Evolutionary conservation across 2,888 invertebrate species (phyloP).

Genomic region (Eupithecia subfuscata): DNA sequence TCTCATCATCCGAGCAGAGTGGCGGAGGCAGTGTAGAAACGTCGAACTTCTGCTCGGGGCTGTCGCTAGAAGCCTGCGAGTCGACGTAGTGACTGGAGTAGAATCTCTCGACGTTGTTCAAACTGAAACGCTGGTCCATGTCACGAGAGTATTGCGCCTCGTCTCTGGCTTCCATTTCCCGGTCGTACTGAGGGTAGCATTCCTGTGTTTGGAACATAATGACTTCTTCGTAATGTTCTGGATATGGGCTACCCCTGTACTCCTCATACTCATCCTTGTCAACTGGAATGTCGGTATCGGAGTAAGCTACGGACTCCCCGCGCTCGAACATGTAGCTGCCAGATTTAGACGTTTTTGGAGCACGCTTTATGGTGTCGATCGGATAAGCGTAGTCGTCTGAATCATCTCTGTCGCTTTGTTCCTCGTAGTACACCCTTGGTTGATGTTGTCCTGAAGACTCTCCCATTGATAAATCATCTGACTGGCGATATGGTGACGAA

Average conservation of each 20-base stretch:
- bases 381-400: slow-evolving; percentile 81
- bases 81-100: slow-evolving; percentile 83
- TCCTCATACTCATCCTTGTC: slow-evolving; percentile 78
- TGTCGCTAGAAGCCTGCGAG: slow-evolving; percentile 86
- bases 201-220: slow-evolving; percentile 79
- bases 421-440: slow-evolving; percentile 68
- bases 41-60: slow-evolving; percentile 90
- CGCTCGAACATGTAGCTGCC: slow-evolving; percentile 76
- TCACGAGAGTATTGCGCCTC: slow-evolving; percentile 69
- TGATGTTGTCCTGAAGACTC: slow-evolving; percentile 71
- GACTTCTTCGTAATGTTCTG: slow-evolving; percentile 75
- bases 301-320: slow-evolving; percentile 75
- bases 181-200: slow-evolving; percentile 78
- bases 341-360: slow-evolving; percentile 76
- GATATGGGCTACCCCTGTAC: slow-evolving; percentile 78
- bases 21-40: slow-evolving; percentile 91
- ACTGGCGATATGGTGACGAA: slow-evolving; percentile 62
- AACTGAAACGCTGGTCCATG: slow-evolving; percentile 78
- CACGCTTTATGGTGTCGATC: slow-evolving; percentile 79
- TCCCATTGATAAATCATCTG: slow-evolving; percentile 68
- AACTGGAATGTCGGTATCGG: slow-evolving; percentile 73
- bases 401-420: slow-evolving; percentile 78
- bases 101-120: slow-evolving; percentile 78
- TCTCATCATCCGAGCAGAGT: slow-evolving; percentile 89
- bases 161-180: slow-evolving; percentile 57